Evolutionary conservation across 2,797 vertebrate species (phyloP).

Genomic region (Phrynocephalus guinanensis): DNA sequence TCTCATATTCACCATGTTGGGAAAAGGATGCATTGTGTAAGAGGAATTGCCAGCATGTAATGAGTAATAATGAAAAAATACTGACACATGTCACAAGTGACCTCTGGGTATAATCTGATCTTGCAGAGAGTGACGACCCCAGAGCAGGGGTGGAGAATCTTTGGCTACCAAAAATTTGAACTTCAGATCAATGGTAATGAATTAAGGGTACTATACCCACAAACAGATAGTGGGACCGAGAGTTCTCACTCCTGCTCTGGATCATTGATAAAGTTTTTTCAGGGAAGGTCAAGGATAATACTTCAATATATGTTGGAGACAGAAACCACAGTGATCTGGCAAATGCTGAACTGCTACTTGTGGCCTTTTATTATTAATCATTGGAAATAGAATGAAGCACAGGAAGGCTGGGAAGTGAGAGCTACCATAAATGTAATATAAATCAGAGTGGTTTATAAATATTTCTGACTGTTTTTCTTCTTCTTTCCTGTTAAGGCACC

Average conservation of each 20-base stretch:
- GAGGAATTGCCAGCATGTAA: constrained; percentile 6
- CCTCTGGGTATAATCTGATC: constrained; percentile 41
- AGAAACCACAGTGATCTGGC: not conserved
- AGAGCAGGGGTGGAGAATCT: not conserved
- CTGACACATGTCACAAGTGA: not conserved
- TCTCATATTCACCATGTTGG: not conserved
- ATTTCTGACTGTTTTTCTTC: constrained; percentile 16
- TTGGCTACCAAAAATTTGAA: not conserved
- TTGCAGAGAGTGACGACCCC: constrained; percentile 32
- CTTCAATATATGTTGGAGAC: not conserved
- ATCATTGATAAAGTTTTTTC: not conserved
- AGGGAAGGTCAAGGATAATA: not conserved
- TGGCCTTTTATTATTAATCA: constrained; percentile 55
- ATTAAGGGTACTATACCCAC: not conserved
- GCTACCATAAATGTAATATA: not conserved
- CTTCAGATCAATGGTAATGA: no score
- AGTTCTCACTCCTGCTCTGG: not conserved
- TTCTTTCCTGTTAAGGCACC: not conserved
- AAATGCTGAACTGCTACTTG: constrained; percentile 69
- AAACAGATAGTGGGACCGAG: not conserved
- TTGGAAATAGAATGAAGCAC: constrained; percentile 16
- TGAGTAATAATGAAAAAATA: not conserved
- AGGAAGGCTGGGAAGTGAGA: not conserved
- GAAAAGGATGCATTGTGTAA: constrained; percentile 7
- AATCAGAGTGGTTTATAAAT: constrained; percentile 14